Conservation (phyloP, 2,113 vertebrate genomes). For the Tenebrosternarchus preto region DNA sequence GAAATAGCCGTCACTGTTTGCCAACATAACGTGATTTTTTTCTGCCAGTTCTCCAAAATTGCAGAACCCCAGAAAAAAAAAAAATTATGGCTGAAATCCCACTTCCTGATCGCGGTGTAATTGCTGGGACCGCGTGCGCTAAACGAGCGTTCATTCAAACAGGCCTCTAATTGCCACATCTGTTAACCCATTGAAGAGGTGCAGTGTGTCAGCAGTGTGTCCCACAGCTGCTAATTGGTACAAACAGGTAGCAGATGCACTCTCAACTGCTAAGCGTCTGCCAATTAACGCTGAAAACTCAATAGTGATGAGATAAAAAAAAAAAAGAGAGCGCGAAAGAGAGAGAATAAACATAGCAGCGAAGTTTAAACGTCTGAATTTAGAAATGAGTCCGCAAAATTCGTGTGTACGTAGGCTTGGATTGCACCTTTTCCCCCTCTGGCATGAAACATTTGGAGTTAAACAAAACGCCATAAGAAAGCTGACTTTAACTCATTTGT, state of each 20-base stretch:
- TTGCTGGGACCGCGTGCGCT: slow-evolving; percentile 75
- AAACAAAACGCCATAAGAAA: background rate
- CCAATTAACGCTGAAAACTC: slow-evolving; percentile 67
- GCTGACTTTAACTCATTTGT: background rate
- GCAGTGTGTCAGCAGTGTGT: slow-evolving; percentile 68
- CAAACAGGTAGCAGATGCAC: slow-evolving; percentile 77
- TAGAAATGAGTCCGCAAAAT: slow-evolving; percentile 6
- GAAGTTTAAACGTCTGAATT: slow-evolving; percentile 12
- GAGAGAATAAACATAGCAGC: slow-evolving; percentile 14
- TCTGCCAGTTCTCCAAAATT: slow-evolving; percentile 56
- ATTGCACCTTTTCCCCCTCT: background rate
- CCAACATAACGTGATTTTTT: slow-evolving; percentile 32
- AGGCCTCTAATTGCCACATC: slow-evolving; percentile 85
- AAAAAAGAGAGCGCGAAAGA: slow-evolving; percentile 38
- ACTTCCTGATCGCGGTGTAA: slow-evolving; percentile 76
- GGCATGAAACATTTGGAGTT: too few species aligned
- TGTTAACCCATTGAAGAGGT: slow-evolving; percentile 82
- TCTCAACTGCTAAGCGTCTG: slow-evolving; percentile 66
- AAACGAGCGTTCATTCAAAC: slow-evolving; percentile 85
- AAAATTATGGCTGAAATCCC: slow-evolving; percentile 63
- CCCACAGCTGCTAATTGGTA: slow-evolving; percentile 75
- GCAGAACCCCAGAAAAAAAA: slow-evolving; percentile 55
- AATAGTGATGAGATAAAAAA: slow-evolving; percentile 63
- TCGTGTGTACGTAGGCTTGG: background rate
- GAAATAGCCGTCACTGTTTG: slow-evolving; percentile 49